A percentile compares a stretch with the other conserved stretches of the same genome.
These are phyloP conservation scores for Coregonus clupeaformis DNA, from an alignment of 2,113 vertebrate species.

Conservation along the genomic window DNA sequence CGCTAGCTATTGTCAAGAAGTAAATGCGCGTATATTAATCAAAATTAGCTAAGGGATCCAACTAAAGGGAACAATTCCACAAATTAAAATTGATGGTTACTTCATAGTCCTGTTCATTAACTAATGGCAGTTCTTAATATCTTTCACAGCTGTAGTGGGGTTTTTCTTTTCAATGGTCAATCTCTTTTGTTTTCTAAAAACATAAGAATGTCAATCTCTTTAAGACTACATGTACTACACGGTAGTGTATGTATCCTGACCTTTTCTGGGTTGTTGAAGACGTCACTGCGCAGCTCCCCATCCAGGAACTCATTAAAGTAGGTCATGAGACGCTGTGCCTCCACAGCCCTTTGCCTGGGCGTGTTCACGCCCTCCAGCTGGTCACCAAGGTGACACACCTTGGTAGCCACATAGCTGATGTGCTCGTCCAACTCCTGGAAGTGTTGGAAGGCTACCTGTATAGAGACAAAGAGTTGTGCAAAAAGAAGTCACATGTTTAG, in stretches of 20 bases:
- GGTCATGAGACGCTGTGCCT: slow-evolving; percentile 98
- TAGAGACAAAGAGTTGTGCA: not conserved
- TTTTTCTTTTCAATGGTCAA: slow-evolving; percentile 35
- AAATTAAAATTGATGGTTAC: slow-evolving; percentile 66
- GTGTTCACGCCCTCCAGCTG: slow-evolving; percentile 98
- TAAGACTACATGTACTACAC: not conserved
- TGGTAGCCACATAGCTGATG: slow-evolving; percentile 98
- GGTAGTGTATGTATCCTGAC: slow-evolving; percentile 66
- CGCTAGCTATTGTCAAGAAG: slow-evolving; percentile 60
- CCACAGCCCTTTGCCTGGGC: slow-evolving; percentile 94
- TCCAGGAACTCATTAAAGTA: slow-evolving; percentile 99
- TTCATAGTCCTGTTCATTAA: slow-evolving; percentile 61
- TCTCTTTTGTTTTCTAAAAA: not conserved
- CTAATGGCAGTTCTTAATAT: not conserved
- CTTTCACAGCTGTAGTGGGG: not conserved
- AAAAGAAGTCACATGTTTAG: not conserved
- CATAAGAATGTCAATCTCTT: not conserved
- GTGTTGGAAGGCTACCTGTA: slow-evolving; percentile 96
- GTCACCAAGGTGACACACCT: slow-evolving; percentile 98
- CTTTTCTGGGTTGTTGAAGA: slow-evolving; percentile 98
- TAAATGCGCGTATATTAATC: slow-evolving; percentile 69
- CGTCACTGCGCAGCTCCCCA: slow-evolving; percentile 96
- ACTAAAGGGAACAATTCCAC: slow-evolving; percentile 70
- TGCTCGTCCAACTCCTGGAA: slow-evolving; percentile 98
- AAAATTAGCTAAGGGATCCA: slow-evolving; percentile 68